Evolutionary conservation across 2,113 vertebrate species (phyloP).

Genomic region (Hipposideros armiger): DNA sequence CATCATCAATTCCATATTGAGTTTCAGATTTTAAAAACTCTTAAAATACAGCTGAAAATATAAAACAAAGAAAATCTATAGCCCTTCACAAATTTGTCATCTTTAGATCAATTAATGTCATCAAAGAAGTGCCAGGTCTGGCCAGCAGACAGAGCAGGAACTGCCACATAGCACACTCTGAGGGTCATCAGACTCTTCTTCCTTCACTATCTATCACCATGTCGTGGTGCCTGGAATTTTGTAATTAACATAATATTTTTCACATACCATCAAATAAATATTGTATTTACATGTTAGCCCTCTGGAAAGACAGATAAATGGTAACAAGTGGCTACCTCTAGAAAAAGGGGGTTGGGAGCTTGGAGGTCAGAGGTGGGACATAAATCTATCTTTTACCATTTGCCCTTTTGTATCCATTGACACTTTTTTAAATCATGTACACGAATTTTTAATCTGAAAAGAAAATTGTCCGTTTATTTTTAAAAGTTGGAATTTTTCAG

Average conservation of each 20-base stretch:
- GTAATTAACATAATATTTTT: not conserved
- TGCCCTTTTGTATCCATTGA: not conserved
- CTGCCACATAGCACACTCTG: not conserved
- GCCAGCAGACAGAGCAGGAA: not conserved
- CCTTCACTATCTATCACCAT: not conserved
- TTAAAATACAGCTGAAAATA: slow-evolving; percentile 18
- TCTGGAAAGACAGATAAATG: slow-evolving; percentile 17
- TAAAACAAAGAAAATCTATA: not conserved
- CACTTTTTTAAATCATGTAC: not conserved
- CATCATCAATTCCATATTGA: not conserved
- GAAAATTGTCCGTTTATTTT: not conserved
- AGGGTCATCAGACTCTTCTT: not conserved
- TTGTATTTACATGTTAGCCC: not conserved
- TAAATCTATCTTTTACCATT: not conserved
- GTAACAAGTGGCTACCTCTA: not conserved
- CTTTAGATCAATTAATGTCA: not conserved
- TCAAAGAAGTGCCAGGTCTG: not conserved
- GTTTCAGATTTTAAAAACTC: not conserved
- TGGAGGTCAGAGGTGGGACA: not conserved
- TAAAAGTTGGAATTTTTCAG: slow-evolving; percentile 1
- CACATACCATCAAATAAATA: not conserved
- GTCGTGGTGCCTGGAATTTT: not conserved
- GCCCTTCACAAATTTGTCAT: not conserved
- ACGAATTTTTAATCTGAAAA: not conserved
- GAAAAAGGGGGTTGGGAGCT: not conserved